Evolutionary conservation across 1,140 invertebrate genomes (phyloP), one percentile per base, ranked within the genome.

Genomic region (Neodiprion virginianus): DNA sequence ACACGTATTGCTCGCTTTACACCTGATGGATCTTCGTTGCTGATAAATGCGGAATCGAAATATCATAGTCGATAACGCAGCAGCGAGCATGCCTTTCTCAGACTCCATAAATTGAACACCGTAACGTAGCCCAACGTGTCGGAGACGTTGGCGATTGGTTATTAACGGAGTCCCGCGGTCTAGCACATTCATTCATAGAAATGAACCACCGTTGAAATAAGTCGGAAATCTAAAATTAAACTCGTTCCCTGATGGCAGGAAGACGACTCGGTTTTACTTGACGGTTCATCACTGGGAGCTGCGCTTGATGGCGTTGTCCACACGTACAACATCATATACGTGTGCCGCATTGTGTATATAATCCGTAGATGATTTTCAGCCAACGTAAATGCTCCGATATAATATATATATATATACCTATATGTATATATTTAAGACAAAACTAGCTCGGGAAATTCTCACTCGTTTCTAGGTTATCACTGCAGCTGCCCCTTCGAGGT

Each of bases 221-320:
- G 53, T 61, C 53, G 53, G 53, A 61, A 61, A 61, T 61, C 53
- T 61, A 61, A 61, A 61, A 61, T 61, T 61, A 61, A 40, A 61
- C 53, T 0, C 53, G 53, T 61, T 61, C 11, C 11, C n/a, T 61
- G 53, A 61, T 61, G 53, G 53, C 53, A 61, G 53, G 53, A 61
- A 61, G 53, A 61, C 53, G 53, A 61, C 53, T 12, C 53, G 53
- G 53, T 17, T 61, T 61, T 12, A 61, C 53, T 61, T 61, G 53
- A 61, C 53, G 53, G 53, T 8, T 17, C 53, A 61, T 61, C 53
- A 61, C 53, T 40, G 28, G 11, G 53, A 14, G n/a, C 53, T 17
- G 11, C 53, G 11, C 53, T 61, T 61, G 28, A 40, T 40, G 28
- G 28, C 28, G 28, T 40, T 40, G 1, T 40, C 28, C 28, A 40